phyloP scores from a whole-genome alignment of 2,797 vertebrate genomes.

The Sebastes trivittatus region DNA sequence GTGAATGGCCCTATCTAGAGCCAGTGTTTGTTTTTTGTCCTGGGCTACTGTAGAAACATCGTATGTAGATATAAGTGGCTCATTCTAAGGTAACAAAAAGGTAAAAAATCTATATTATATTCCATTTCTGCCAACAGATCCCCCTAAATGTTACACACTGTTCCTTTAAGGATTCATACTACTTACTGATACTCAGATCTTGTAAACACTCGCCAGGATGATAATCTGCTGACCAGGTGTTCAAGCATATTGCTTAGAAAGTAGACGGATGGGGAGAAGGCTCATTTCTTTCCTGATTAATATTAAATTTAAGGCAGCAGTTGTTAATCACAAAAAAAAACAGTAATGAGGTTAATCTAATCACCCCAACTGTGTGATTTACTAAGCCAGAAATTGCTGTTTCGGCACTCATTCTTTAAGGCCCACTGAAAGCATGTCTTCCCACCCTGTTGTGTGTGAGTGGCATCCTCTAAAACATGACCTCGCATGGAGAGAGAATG shows the following conservation, averaged over 20 bases:
- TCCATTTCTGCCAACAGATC: background rate
- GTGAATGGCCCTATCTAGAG: background rate
- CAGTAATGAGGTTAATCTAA: slow-evolving; percentile 16
- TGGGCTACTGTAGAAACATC: background rate
- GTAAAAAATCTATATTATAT: background rate
- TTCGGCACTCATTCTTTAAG: slow-evolving; percentile 15
- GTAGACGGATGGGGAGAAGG: background rate
- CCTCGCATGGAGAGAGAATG: background rate
- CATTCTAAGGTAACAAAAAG: background rate
- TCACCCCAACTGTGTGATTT: slow-evolving; percentile 18
- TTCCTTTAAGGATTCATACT: background rate
- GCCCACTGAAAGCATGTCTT: background rate
- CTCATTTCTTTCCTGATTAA: slow-evolving; percentile 39
- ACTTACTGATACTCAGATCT: background rate
- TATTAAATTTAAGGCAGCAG: slow-evolving; percentile 24
- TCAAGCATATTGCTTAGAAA: background rate
- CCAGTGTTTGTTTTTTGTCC: background rate
- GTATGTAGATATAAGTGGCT: background rate
- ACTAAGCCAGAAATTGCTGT: slow-evolving; percentile 5
- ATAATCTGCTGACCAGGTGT: slow-evolving; percentile 38
- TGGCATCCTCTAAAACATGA: background rate
- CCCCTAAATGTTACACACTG: background rate
- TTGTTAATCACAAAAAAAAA: slow-evolving; percentile 17
- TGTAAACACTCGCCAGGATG: background rate
- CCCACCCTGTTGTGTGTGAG: background rate